Base-by-base conservation (phyloP, 2,888 invertebrate species). In the Apamea sordens region DNA sequence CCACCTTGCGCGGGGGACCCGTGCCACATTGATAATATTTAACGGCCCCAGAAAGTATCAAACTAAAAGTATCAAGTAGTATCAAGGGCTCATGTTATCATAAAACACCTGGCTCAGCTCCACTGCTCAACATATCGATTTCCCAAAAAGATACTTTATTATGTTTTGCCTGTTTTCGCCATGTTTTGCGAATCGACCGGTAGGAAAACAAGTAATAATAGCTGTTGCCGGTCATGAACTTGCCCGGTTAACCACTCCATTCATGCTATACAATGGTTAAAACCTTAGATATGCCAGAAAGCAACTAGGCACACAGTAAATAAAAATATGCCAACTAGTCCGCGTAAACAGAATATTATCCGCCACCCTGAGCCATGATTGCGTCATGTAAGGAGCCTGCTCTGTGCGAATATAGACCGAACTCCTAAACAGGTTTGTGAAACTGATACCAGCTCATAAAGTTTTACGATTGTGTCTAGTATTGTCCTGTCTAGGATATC, bases 391-490 rank as follows among this genome's bases (percentile, higher is more conserved):
- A 80, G 67, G n/a, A 61, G 36, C 28, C 50, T 36, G 59, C 44
- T 64, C 72, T n/a, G 70, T n/a, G 41, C 73, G 24, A 56, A 86
- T n/a, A 81, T 67, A 87, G 67, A 72, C 11, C 41, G 53, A 36
- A 56, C 64, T 88, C 63, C 67, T 36, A 70, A 86, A 86, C 88
- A 56, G 86, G 88, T 82, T 88, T 77, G 61, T 47, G 69, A 73
- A 69, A 63, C 76, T 56, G 86, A 85, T 76, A 76, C 15, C n/a
- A 68, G 65, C 67, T 56, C 82, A n/a, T 86, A 85, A 88, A 76
- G 59, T 82, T 88, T 88, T 63, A 86, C 71, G 69, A 88, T 76
- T 63, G 71, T 77, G 61, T 56, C 21, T 53, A 50, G 53, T 63
- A 80, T 71, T 76, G 81, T 80, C 64, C 63, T 44, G 64, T 68